phyloP scores from a whole-genome alignment of 2,888 invertebrate species.

The Rotaria socialis region DNA sequence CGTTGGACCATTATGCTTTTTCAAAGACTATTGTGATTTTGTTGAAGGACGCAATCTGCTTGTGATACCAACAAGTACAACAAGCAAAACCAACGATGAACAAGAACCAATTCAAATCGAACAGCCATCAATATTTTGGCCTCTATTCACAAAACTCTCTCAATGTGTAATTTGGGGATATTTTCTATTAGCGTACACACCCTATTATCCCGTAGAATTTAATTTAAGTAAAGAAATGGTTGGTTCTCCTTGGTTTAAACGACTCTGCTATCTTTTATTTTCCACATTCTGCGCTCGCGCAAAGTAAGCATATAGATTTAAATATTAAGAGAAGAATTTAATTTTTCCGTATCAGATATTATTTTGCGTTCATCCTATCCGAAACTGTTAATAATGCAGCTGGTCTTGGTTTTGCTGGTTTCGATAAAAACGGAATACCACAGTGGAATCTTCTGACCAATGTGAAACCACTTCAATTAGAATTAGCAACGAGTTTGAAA shows the following conservation, averaged over 20 bases:
- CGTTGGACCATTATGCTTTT: conserved; percentile 52
- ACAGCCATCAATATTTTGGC: conserved; percentile 15
- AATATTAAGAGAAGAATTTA: no score
- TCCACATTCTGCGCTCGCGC: not conserved
- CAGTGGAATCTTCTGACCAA: conserved; percentile 90
- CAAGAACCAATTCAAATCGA: not conserved
- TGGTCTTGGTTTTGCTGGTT: conserved; percentile 47
- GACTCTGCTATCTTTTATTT: not conserved
- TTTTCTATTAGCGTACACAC: not conserved
- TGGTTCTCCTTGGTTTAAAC: not conserved
- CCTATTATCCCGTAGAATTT: not conserved
- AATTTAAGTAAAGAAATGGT: not conserved
- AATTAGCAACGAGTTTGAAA: conserved; percentile 33
- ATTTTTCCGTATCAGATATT: conserved; percentile 34
- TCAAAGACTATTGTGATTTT: conserved; percentile 50
- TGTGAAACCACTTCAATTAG: conserved; percentile 76
- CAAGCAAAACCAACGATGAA: not conserved
- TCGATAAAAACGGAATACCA: conserved; percentile 64
- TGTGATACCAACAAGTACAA: not conserved
- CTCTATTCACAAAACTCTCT: not conserved
- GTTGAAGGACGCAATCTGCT: conserved; percentile 49
- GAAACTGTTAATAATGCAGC: conserved; percentile 47
- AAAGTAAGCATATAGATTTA: not conserved
- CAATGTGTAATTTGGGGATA: not conserved
- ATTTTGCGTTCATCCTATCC: conserved; percentile 46